These are phyloP conservation scores for Microchirus variegatus DNA, from an alignment of 2,797 vertebrate species.

Conservation along the genomic window DNA sequence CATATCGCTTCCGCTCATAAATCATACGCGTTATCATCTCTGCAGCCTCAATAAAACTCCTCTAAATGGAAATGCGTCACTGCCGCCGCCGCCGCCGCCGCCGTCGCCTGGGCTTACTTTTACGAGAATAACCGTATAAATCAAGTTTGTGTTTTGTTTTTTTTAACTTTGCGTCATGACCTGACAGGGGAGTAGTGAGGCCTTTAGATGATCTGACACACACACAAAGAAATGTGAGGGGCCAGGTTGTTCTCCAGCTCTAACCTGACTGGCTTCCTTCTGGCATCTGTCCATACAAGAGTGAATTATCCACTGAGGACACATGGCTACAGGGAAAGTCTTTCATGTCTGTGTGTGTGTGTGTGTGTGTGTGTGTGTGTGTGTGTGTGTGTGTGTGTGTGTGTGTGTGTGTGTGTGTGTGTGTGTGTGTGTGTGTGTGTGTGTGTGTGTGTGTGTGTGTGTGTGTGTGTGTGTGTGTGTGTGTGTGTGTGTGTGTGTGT, in stretches of 20 bases:
- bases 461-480: not conserved
- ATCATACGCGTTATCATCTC: conserved; percentile 72
- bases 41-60: conserved; percentile 68
- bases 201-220: conserved; percentile 32
- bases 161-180: conserved; percentile 28
- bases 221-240: not conserved
- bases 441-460: not conserved
- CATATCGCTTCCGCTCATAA: conserved; percentile 61
- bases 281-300: conserved; percentile 41
- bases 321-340: conserved; percentile 10
- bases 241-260: conserved; percentile 5
- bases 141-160: conserved; percentile 46
- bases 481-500: not conserved
- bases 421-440: not conserved
- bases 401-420: not conserved
- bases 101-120: conserved; percentile 48
- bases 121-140: conserved; percentile 65
- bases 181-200: conserved; percentile 19
- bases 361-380: not conserved
- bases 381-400: not conserved
- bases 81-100: conserved; percentile 34
- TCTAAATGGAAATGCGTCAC: conserved; percentile 75
- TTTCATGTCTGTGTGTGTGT: not conserved
- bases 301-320: conserved; percentile 33
- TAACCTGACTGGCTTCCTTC: conserved; percentile 27